Percentiles rank a stretch among this genome's conserved stretches.
These are phyloP conservation scores for Syngnathus scovelli DNA, from an alignment of 2,113 vertebrate species.

Conservation along the genomic window DNA sequence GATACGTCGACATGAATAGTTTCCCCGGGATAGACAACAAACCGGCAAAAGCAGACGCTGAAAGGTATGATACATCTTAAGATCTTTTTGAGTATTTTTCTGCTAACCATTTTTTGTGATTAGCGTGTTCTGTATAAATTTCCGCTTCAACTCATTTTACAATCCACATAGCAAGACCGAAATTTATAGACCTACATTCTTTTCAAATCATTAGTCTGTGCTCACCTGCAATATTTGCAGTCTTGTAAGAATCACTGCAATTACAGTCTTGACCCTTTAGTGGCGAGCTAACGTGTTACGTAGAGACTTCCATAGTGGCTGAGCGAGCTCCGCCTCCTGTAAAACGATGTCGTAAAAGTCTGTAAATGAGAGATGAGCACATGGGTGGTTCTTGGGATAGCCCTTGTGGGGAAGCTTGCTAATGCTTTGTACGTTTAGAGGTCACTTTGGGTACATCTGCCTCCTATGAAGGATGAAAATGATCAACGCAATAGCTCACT, in stretches of 20 bases:
- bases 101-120: not conserved
- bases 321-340: conserved; percentile 20
- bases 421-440: conserved; percentile 55
- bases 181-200: not conserved
- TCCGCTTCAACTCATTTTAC: not conserved
- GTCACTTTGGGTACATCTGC: conserved; percentile 54
- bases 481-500: conserved; percentile 28
- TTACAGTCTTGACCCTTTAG: conserved; percentile 20
- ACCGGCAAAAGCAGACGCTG: conserved; percentile 77
- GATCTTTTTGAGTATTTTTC: not conserved
- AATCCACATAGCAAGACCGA: not conserved
- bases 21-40: conserved; percentile 89
- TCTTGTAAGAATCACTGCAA: not conserved
- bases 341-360: not conserved
- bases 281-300: conserved; percentile 28
- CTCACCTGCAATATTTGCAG: conserved; percentile 2
- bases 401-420: conserved; percentile 55
- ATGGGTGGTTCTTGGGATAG: conserved; percentile 46
- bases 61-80: conserved; percentile 80
- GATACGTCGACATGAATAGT: conserved; percentile 99
- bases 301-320: conserved; percentile 11
- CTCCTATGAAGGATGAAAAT: conserved; percentile 38
- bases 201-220: not conserved
- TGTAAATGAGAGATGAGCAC: conserved; percentile 50
- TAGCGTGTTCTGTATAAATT: not conserved